Base-by-base conservation (phyloP, 2,888 invertebrate species). In the Chrysotoxum bicinctum region DNA sequence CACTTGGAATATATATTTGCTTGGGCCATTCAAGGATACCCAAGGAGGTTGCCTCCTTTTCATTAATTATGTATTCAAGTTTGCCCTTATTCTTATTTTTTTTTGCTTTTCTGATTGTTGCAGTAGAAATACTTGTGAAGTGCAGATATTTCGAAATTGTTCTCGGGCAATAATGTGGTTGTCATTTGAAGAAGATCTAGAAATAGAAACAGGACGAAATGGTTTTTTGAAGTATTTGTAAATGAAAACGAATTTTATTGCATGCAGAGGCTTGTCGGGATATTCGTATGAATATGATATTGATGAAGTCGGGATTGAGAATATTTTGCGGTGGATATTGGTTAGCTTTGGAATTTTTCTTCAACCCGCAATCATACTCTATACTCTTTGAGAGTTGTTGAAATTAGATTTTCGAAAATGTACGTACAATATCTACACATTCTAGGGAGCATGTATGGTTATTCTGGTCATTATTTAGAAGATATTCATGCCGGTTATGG, bases 51-150 rank as follows among this genome's bases (percentile, higher is more conserved):
- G 40, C 43, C 7, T 45, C 56, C 32, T 52, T 72, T 60, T 78
- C 64, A 50, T 66, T 66, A 64, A 70, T 84, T 79, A 79, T 75
- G 58, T 58, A 84, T 75, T 70, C 83, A 66, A 69, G 37, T 83
- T 84, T 6, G 50, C 10, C 30, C 40, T 40, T 40, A 23, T 60
- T n/a, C 40, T 60, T 58, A 3, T 21, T 50, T 21, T 23, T 66
- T n/a, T 26, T 8, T 62, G 1, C 16, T 64, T 37, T 54, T 66
- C 52, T 70, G 43, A 68, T 12, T 40, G 26, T 74, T 74, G 83
- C 79, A 75, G 78, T 70, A 14, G 26, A 74, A 78, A 30, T 66
- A 35, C n/a, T n/a, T 72, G 35, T 50, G 21, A 35, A 66, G 21
- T 66, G 66, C 35, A 64, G 43, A 74, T 76, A 56, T 64, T 32